Base-by-base conservation (phyloP, 2,113 vertebrate species). In the Cyphomyrus plagiostoma region DNA sequence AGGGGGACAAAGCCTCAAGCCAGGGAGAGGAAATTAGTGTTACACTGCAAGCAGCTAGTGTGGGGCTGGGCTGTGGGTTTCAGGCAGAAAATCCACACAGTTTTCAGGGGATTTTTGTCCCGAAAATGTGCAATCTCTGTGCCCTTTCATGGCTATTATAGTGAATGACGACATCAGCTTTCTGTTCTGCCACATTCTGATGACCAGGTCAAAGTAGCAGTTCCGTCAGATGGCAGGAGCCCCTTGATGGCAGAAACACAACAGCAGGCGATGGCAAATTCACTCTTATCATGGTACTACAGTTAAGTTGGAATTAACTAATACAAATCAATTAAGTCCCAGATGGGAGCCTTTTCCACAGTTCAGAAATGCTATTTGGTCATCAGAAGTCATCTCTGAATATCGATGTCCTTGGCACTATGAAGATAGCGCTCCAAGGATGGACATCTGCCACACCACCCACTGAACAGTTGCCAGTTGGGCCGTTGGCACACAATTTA, bases 121-220 rank as follows among this genome's bases (percentile, higher is more conserved):
- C 19, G 2, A n/a, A 84, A 84, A 84, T 84, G 82, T 80, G 74
- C 74, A 80, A 80, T 80, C 30, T 80, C 74, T 80, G 35, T 80
- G 74, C 74, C 74, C 35, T 35, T 80, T 80, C 30, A 42, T 42
- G 74, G 74, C 19, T 80, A 42, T 80, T 80, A 15, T 19, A 26
- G 74, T 80, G 74, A 42, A 42, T 80, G 74, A 80, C 15, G 15
- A 80, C 30, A 80, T 80, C 74, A 80, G 30, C 74, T 17, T 80
- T 15, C 74, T 39, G 15, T 80, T 19, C 74, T 6, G 30, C 74
- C 74, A 3, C 74, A 80, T 42, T 42, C 35, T 80, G 74, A 42
- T 80, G 74, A 80, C 74, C 30, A 80, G 35, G 74, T 80, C 74
- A 80, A 80, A 80, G 74, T 5, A 19, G 1, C 35, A 80, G 15